Evolutionary conservation across 2,797 vertebrate species (phyloP).

Genomic region (Eremophila alpestris): DNA sequence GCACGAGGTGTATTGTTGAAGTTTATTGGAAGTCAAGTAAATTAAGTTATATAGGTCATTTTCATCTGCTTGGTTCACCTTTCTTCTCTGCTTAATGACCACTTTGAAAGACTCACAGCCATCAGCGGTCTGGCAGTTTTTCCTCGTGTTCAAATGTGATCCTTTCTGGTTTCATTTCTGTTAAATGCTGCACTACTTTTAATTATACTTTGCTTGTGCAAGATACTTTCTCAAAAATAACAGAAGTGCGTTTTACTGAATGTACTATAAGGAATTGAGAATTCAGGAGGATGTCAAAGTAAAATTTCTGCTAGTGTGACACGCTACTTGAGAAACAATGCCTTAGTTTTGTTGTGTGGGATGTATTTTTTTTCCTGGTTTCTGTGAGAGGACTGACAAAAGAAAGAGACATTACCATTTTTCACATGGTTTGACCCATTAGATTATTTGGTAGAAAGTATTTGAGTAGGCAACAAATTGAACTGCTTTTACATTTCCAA

Average conservation of each 20-base stretch:
- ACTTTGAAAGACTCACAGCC: background rate
- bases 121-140: background rate
- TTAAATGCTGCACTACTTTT: conserved; percentile 35
- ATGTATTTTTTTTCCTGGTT: background rate
- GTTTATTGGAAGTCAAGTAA: background rate
- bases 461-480: conserved; percentile 47
- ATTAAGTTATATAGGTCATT: background rate
- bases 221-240: background rate
- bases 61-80: background rate
- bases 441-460: conserved; percentile 50
- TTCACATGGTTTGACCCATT: conserved; percentile 51
- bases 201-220: conserved; percentile 10
- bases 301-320: background rate
- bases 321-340: conserved; percentile 22
- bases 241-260: background rate
- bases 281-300: background rate
- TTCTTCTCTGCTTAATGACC: background rate
- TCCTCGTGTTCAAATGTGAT: background rate
- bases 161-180: background rate
- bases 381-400: conserved; percentile 30
- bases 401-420: conserved; percentile 44
- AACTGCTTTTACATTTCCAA: conserved; percentile 69
- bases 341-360: background rate
- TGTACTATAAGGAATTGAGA: background rate
- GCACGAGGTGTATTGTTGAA: background rate